phyloP scores from a whole-genome alignment of 2,888 invertebrate genomes.

The Netelia fuscicornis region DNA sequence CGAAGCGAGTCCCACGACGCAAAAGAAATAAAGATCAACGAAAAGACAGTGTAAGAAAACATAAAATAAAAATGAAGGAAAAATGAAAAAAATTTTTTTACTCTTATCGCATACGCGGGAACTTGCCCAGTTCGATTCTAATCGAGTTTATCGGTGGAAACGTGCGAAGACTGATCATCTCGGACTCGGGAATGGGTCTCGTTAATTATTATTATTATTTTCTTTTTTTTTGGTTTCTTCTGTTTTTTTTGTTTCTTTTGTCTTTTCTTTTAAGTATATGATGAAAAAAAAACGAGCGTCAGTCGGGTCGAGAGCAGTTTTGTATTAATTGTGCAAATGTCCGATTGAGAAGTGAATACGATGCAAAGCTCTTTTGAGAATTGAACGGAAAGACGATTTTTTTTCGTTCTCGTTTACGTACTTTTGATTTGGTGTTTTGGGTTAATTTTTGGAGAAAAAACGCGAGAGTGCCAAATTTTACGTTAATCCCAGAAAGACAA shows the following conservation, averaged over 20 bases:
- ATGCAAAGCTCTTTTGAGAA: background rate
- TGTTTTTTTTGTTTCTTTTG: background rate
- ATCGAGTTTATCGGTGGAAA: constrained; percentile 61
- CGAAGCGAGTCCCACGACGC: constrained; percentile 61
- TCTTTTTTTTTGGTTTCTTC: constrained; percentile 4
- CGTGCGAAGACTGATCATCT: constrained; percentile 59
- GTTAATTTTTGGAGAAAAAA: constrained; percentile 54
- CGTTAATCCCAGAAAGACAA: background rate
- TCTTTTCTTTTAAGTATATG: constrained; percentile 18
- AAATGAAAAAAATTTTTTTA: background rate
- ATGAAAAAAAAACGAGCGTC: constrained; percentile 61
- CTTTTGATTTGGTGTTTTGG: background rate
- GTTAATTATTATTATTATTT: constrained; percentile 28
- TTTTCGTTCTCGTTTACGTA: background rate
- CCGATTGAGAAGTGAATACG: background rate
- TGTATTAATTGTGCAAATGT: constrained; percentile 50
- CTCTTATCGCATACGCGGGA: constrained; percentile 46
- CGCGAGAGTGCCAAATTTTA: constrained; percentile 54
- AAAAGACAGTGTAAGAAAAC: background rate
- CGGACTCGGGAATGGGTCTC: constrained; percentile 63
- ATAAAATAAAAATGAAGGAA: background rate
- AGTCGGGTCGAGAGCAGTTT: constrained; percentile 69
- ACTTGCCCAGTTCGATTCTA: constrained; percentile 59
- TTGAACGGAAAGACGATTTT: background rate
- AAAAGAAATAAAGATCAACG: constrained; percentile 11